These are phyloP conservation scores for Formica aserva DNA, from an alignment of 2,888 invertebrate genomes.

Conservation along the genomic window DNA sequence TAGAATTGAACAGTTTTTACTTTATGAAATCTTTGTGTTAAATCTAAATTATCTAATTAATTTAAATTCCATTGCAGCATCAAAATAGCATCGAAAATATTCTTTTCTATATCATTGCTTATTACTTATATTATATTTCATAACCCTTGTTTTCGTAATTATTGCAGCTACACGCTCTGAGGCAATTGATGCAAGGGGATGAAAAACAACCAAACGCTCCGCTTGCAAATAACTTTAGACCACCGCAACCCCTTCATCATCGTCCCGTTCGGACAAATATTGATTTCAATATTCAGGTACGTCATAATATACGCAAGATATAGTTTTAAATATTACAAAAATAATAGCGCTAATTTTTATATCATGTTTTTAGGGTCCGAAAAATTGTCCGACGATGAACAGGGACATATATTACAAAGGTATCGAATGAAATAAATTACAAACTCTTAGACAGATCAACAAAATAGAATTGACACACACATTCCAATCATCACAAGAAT, in stretches of 20 bases:
- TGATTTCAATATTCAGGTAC: slow-evolving; percentile 94
- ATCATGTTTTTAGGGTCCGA: slow-evolving; percentile 88
- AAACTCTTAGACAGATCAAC: not conserved
- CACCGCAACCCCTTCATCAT: slow-evolving; percentile 96
- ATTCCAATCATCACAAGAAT: not conserved
- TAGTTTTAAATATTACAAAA: not conserved
- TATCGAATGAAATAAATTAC: slow-evolving; percentile 81
- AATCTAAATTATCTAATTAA: not conserved
- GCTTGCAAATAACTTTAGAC: slow-evolving; percentile 97
- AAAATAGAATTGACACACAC: not conserved
- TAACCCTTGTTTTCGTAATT: slow-evolving; percentile 43
- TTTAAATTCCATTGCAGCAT: not conserved
- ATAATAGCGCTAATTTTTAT: slow-evolving; percentile 81
- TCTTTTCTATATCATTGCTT: not conserved
- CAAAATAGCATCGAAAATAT: not conserved
- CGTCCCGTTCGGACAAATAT: slow-evolving; percentile 98
- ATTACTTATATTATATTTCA: not conserved
- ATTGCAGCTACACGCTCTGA: slow-evolving; percentile 92
- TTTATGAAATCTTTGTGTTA: not conserved
- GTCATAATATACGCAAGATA: not conserved
- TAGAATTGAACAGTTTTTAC: not conserved
- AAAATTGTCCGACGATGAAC: slow-evolving; percentile 96
- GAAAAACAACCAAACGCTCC: slow-evolving; percentile 95
- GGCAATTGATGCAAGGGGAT: slow-evolving; percentile 96
- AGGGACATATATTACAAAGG: slow-evolving; percentile 97